Conservation (phyloP, 2,797 vertebrate genomes). For the Chloroceryle inda region DNA sequence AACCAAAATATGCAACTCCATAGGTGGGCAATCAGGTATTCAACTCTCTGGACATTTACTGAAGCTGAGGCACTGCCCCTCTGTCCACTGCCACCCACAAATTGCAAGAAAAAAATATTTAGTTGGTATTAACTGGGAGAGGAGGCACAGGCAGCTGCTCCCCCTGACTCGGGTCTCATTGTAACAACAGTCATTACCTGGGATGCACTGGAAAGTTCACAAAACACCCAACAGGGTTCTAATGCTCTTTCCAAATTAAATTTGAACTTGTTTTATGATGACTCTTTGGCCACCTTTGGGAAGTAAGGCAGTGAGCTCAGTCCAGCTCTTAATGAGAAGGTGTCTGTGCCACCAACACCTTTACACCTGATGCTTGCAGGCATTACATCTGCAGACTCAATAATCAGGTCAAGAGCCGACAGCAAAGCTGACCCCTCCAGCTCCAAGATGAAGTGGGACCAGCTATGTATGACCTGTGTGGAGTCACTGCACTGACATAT, state of each 20-base stretch:
- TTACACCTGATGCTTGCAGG: background rate
- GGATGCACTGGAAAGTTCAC: background rate
- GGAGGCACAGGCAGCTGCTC: background rate
- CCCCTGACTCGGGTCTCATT: background rate
- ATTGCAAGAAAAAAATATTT: background rate
- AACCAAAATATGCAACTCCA: accelerated
- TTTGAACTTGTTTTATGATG: background rate
- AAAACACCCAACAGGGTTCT: background rate
- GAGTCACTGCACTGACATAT: background rate
- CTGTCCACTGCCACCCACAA: background rate
- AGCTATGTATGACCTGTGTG: background rate
- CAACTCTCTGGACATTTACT: background rate
- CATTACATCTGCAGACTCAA: background rate
- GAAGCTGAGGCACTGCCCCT: background rate
- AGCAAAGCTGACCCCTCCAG: background rate
- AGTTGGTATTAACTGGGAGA: background rate
- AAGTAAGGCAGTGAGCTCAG: background rate
- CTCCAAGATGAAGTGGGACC: background rate
- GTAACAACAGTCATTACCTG: background rate
- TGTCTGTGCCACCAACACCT: background rate
- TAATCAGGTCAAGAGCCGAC: background rate
- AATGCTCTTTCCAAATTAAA: background rate
- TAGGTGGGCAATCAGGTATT: background rate
- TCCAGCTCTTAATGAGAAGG: background rate
- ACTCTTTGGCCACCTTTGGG: background rate